These are phyloP conservation scores for Ichneumon xanthorius DNA, from an alignment of 2,888 invertebrate species.

Conservation along the genomic window DNA sequence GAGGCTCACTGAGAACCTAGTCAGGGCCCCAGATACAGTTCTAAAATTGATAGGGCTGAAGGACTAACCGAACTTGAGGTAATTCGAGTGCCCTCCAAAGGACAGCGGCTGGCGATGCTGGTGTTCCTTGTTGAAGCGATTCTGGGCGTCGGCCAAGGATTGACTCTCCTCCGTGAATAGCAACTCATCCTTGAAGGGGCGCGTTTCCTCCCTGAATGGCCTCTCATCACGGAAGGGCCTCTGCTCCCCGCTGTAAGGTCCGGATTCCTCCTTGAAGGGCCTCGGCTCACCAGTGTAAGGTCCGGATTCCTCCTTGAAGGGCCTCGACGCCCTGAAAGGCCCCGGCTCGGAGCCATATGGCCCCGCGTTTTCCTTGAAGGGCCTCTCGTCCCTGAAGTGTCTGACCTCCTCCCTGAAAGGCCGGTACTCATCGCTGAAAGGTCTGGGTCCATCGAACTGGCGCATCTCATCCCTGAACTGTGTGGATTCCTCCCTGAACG, in stretches of 20 bases:
- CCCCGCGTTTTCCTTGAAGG: conserved; percentile 26
- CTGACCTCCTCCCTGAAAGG: conserved; percentile 42
- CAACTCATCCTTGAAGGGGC: conserved; percentile 54
- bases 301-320: conserved; percentile 12
- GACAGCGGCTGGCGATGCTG: conserved; percentile 69
- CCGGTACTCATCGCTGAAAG: conserved; percentile 44
- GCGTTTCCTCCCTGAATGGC: conserved; percentile 5
- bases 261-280: background rate
- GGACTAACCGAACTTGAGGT: conserved; percentile 75
- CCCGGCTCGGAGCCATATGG: conserved; percentile 28
- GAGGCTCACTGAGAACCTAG: too few species aligned
- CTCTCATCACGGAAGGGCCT: conserved; percentile 25
- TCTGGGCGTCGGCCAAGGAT: conserved; percentile 58
- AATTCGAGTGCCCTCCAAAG: conserved; percentile 74
- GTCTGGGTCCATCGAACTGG: conserved; percentile 22
- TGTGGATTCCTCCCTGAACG: conserved; percentile 45
- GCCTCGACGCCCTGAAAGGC: conserved; percentile 39
- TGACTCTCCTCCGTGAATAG: conserved; percentile 62
- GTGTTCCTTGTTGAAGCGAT: conserved; percentile 63
- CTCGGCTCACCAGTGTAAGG: background rate
- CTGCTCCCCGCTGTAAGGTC: background rate
- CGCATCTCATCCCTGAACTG: conserved; percentile 48
- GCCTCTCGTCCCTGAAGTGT: conserved; percentile 30
- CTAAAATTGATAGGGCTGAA: background rate
- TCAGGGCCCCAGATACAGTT: too few species aligned